Evolutionary conservation across 2,888 invertebrate genomes (phyloP).

Genomic region (Erebia aethiops): DNA sequence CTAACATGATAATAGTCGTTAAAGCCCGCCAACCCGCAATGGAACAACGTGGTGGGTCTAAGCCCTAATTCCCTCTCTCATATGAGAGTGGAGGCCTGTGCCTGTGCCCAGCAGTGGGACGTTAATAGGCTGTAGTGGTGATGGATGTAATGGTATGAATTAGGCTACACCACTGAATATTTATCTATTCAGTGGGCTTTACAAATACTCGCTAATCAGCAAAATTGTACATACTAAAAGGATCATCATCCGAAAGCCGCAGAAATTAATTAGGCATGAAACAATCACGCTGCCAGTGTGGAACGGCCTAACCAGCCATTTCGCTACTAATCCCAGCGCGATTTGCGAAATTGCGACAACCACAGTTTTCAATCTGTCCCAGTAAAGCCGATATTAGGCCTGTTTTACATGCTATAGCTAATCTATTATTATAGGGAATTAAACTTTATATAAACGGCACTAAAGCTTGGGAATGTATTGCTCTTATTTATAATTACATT

Average conservation of each 20-base stretch:
- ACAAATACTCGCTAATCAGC: neutral
- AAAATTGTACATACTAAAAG: slow-evolving; percentile 17
- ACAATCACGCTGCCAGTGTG: slow-evolving; percentile 24
- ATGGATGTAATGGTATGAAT: too few relatives aligned
- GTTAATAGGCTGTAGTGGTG: too few relatives aligned
- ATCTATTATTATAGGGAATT: neutral
- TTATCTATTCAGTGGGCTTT: too few relatives aligned
- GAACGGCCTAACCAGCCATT: slow-evolving; percentile 26
- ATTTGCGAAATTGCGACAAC: slow-evolving; percentile 28
- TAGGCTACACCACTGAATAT: too few relatives aligned
- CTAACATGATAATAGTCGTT: too few relatives aligned
- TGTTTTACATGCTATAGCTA: neutral
- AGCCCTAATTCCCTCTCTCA: too few relatives aligned
- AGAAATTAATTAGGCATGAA: slow-evolving; percentile 38
- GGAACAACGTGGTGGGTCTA: too few relatives aligned
- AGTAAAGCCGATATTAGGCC: slow-evolving; percentile 2
- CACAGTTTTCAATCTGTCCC: slow-evolving; percentile 27
- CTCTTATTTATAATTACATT: too few relatives aligned
- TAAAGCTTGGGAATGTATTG: too few relatives aligned
- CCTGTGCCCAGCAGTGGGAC: too few relatives aligned
- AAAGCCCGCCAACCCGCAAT: too few relatives aligned
- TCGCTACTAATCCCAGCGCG: slow-evolving; percentile 31
- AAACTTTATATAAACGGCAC: neutral
- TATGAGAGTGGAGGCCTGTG: too few relatives aligned
- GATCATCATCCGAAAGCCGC: slow-evolving; percentile 27